phyloP scores from a whole-genome alignment of 1,140 invertebrate species.

The Macrobrachium rosenbergii region DNA sequence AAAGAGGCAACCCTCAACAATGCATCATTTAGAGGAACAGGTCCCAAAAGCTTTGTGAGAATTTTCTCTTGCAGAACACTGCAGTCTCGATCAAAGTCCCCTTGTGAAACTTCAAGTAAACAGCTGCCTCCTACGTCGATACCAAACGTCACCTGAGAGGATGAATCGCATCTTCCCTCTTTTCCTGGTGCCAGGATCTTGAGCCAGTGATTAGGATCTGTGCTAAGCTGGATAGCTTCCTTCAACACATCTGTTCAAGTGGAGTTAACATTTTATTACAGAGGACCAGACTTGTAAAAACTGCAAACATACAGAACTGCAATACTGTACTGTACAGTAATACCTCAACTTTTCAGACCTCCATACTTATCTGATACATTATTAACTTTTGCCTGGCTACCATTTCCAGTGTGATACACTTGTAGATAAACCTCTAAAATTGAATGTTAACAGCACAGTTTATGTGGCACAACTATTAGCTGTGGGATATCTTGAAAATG shows the following conservation, averaged over 20 bases:
- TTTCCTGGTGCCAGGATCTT: constrained; percentile 32
- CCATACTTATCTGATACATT: too few relatives aligned
- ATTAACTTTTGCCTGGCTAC: too few relatives aligned
- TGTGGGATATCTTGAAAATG: too few relatives aligned
- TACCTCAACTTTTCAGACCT: too few relatives aligned
- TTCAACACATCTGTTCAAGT: constrained; percentile 30
- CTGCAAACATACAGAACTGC: neutral
- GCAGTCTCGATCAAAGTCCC: constrained; percentile 40
- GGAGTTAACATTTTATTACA: too few relatives aligned
- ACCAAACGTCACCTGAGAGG: constrained; percentile 56
- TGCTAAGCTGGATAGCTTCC: constrained; percentile 42
- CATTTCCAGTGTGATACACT: too few relatives aligned
- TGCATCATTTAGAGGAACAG: constrained; percentile 2
- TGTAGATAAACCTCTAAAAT: neutral
- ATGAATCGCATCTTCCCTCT: constrained; percentile 41
- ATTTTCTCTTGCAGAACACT: constrained; percentile 24
- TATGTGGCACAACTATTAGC: too few relatives aligned
- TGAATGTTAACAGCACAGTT: too few relatives aligned
- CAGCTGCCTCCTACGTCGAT: constrained; percentile 44
- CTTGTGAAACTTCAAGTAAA: constrained; percentile 7
- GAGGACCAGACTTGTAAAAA: neutral
- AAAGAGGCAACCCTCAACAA: constrained; percentile 18
- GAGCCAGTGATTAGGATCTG: constrained; percentile 39
- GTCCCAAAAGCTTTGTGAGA: constrained; percentile 34
- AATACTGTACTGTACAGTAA: too few relatives aligned